phyloP scores from a whole-genome alignment of 2,888 invertebrate species.

The Mythimna ferrago region DNA sequence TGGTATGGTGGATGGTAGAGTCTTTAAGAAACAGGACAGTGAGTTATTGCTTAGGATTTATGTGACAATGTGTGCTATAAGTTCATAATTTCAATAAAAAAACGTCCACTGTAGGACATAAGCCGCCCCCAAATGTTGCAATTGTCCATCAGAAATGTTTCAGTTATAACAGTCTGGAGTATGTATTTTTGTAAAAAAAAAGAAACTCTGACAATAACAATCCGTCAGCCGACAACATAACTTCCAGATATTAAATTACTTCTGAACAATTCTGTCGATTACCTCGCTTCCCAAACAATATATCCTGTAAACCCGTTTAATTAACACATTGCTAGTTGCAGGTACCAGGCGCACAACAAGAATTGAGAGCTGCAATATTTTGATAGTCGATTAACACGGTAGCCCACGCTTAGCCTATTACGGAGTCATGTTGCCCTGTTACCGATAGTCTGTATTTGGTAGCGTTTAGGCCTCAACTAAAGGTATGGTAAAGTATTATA shows the following conservation, averaged over 20 bases:
- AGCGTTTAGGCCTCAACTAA: conserved; percentile 9
- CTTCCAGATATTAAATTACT: conserved; percentile 8
- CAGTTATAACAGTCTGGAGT: no score
- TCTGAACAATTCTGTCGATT: conserved; percentile 17
- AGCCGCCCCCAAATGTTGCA: no score
- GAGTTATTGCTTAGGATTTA: not conserved
- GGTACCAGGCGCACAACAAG: conserved; percentile 26
- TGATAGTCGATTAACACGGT: conserved; percentile 45
- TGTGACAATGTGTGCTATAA: not conserved
- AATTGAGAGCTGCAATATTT: conserved; percentile 43
- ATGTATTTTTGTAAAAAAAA: no score
- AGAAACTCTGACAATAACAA: not conserved
- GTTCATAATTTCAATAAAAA: no score
- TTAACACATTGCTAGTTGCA: conserved; percentile 1
- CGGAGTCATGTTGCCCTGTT: conserved; percentile 36
- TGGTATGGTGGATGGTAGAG: conserved; percentile 3
- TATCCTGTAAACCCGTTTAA: conserved; percentile 13
- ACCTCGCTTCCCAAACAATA: not conserved
- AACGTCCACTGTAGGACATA: no score
- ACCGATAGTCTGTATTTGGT: conserved; percentile 17
- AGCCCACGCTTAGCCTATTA: conserved; percentile 34
- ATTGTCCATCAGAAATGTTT: no score
- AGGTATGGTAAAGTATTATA: not conserved
- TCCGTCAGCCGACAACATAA: not conserved
- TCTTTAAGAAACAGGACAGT: conserved; percentile 7